Percentiles rank a stretch among this genome's conserved stretches.
Conservation (phyloP, 2,113 vertebrate species). For the Percopsis transmontana region DNA sequence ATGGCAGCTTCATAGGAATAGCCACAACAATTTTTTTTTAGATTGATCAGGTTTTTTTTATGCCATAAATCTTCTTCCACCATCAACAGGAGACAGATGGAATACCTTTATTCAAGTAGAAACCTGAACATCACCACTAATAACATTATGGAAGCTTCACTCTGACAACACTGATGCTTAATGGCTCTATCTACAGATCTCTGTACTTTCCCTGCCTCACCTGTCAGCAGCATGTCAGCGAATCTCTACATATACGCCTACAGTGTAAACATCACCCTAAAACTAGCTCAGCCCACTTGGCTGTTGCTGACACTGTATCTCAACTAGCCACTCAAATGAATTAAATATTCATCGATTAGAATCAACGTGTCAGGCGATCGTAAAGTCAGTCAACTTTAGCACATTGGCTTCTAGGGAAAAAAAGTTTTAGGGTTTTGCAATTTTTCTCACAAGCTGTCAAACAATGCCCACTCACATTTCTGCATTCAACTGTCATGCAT, state of each 20-base stretch:
- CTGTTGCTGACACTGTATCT: background rate
- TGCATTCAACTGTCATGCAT: too few relatives aligned
- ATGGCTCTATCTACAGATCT: conserved; percentile 5
- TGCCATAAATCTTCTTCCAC: background rate
- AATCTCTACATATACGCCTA: conserved; percentile 11
- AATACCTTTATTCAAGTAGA: conserved; percentile 6
- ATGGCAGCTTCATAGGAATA: background rate
- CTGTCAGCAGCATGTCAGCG: conserved; percentile 16
- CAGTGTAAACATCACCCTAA: conserved; percentile 12
- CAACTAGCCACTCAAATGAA: too few relatives aligned
- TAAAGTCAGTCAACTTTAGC: too few relatives aligned
- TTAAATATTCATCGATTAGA: too few relatives aligned
- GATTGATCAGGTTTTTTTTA: too few relatives aligned
- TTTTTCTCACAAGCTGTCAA: too few relatives aligned
- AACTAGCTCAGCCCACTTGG: conserved; percentile 1
- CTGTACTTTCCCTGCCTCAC: conserved; percentile 24
- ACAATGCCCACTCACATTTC: too few relatives aligned
- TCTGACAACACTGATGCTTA: background rate
- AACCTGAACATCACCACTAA: background rate
- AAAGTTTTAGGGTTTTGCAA: too few relatives aligned
- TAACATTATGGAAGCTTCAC: background rate
- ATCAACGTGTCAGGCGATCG: too few relatives aligned
- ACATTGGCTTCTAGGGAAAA: too few relatives aligned
- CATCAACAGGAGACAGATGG: background rate
- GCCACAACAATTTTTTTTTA: background rate